Evolutionary conservation across 1,140 invertebrate species (phyloP).

Genomic region (Venturia canescens): DNA sequence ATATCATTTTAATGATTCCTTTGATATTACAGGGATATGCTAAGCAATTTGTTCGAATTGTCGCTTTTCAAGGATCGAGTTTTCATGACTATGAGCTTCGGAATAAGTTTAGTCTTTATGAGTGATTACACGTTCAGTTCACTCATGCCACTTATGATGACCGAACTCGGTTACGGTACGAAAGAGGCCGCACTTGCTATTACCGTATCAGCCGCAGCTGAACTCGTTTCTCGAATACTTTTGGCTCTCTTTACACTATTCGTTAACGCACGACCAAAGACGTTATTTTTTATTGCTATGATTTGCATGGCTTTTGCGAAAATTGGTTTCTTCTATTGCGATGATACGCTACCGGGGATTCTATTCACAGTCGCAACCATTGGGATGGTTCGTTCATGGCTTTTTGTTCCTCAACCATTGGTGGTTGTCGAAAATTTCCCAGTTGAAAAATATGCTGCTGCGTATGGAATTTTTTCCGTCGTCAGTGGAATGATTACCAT

Average conservation of each 20-base stretch:
- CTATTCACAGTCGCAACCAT: conserved; percentile 66
- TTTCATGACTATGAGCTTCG: conserved; percentile 69
- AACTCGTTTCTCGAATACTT: conserved; percentile 67
- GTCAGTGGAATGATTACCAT: conserved; percentile 71
- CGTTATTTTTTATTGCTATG: conserved; percentile 71
- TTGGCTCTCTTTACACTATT: conserved; percentile 68
- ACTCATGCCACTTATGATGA: conserved; percentile 72
- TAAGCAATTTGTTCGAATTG: conserved; percentile 67
- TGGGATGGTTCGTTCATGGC: conserved; percentile 69
- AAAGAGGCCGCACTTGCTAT: conserved; percentile 66
- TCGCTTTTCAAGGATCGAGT: conserved; percentile 64
- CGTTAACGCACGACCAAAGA: conserved; percentile 65
- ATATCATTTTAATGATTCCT: not conserved
- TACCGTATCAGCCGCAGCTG: conserved; percentile 66
- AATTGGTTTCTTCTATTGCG: conserved; percentile 68
- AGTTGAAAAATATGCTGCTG: conserved; percentile 73
- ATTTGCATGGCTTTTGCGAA: conserved; percentile 68
- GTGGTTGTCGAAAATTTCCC: conserved; percentile 72
- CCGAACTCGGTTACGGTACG: conserved; percentile 63
- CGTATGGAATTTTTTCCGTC: conserved; percentile 72
- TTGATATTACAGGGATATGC: conserved; percentile 46
- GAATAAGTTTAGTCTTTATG: conserved; percentile 68
- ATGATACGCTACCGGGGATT: conserved; percentile 64
- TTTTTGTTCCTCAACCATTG: conserved; percentile 69
- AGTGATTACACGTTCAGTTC: conserved; percentile 70